phyloP scores from a whole-genome alignment of 2,888 invertebrate species.

The Zaprionus obscuricornis region DNA sequence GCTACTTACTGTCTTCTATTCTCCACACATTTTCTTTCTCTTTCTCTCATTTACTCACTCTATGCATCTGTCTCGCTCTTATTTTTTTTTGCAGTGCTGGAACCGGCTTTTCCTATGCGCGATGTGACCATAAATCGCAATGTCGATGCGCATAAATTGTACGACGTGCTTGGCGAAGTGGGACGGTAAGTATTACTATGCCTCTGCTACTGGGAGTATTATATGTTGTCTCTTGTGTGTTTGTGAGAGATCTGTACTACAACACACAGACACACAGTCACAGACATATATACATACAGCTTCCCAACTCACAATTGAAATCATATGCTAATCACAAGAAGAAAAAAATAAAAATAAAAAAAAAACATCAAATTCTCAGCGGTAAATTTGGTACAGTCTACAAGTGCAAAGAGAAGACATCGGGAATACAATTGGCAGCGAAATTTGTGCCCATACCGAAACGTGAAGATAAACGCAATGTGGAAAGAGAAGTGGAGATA shows the following conservation, averaged over 20 bases:
- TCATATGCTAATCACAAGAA: slow-evolving; percentile 58
- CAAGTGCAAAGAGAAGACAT: slow-evolving; percentile 93
- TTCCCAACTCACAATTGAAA: neutral
- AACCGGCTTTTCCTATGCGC: slow-evolving; percentile 93
- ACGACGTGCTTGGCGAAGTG: slow-evolving; percentile 94
- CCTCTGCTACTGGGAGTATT: neutral
- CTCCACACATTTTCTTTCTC: neutral
- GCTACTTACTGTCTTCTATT: neutral
- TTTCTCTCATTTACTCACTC: no score
- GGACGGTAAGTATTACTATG: slow-evolving; percentile 90
- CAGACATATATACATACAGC: neutral
- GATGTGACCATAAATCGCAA: slow-evolving; percentile 93
- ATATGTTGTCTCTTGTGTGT: no score
- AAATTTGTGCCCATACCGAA: slow-evolving; percentile 95
- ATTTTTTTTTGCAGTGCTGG: slow-evolving; percentile 88
- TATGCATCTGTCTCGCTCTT: no score
- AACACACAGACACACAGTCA: no score
- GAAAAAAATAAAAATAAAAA: no score
- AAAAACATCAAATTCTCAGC: slow-evolving; percentile 85
- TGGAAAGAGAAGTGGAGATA: slow-evolving; percentile 97
- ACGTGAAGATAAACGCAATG: slow-evolving; percentile 94
- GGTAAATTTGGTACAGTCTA: slow-evolving; percentile 99
- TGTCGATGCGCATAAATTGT: slow-evolving; percentile 93
- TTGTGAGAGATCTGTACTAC: no score
- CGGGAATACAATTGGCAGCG: slow-evolving; percentile 93